A percentile compares a stretch with the other conserved stretches of the same genome.
Evolutionary conservation across 1,140 invertebrate species (phyloP).

Genomic region (Megathymus violae): DNA sequence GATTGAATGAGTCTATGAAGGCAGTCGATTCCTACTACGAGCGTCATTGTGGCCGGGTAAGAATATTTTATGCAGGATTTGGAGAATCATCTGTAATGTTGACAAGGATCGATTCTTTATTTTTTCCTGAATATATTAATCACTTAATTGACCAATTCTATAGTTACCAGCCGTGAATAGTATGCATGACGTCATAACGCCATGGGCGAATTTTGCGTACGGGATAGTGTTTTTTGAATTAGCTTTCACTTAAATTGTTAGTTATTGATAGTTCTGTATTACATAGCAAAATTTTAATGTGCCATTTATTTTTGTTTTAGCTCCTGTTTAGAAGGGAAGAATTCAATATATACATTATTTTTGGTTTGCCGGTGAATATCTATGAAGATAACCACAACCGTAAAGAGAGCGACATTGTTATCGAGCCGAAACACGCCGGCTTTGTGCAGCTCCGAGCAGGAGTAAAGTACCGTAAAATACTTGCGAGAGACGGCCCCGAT

Average conservation of each 20-base stretch:
- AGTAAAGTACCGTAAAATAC: slow-evolving; percentile 49
- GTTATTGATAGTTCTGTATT: no score
- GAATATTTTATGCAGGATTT: no score
- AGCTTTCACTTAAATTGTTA: no score
- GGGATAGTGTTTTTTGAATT: no score
- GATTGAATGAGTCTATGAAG: slow-evolving; percentile 56
- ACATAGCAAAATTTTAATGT: no score
- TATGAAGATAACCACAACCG: slow-evolving; percentile 31
- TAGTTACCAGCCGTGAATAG: no score
- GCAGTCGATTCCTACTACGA: slow-evolving; percentile 54
- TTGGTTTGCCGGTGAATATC: slow-evolving; percentile 65
- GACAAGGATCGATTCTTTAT: no score
- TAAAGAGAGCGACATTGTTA: slow-evolving; percentile 51
- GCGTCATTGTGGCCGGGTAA: slow-evolving; percentile 46
- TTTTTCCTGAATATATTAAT: no score
- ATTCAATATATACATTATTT: slow-evolving; percentile 83
- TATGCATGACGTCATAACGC: no score
- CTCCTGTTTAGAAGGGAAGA: slow-evolving; percentile 68
- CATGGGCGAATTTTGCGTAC: no score
- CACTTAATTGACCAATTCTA: no score
- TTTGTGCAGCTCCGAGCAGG: slow-evolving; percentile 60
- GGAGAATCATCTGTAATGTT: no score
- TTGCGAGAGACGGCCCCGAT: slow-evolving; percentile 47
- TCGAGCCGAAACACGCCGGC: slow-evolving; percentile 54
- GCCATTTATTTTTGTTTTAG: background rate